Base-by-base conservation (phyloP, 1,140 invertebrate genomes). In the Drosophila lini region DNA sequence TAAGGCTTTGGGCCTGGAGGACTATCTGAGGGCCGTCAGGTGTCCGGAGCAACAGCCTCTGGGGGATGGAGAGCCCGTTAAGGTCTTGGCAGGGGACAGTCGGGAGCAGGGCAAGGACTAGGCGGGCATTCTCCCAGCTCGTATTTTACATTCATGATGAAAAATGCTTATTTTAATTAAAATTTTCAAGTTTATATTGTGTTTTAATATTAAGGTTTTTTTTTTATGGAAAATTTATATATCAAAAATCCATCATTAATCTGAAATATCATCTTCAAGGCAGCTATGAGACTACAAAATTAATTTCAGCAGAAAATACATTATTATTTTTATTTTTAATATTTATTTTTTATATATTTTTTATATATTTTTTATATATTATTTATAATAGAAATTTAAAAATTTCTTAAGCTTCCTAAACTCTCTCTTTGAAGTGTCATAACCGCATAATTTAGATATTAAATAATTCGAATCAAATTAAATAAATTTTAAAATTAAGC, bases 1-100 rank as follows among this genome's bases (percentile, higher is more conserved):
- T 7, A 80, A 78, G 0, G 41, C 56, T 0, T 36, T 80, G 4
- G 31, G 22, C 19, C 32, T 80, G 34, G 78, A 80, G n/a, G 65
- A 44, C 6, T 81, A 81, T 13, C 25, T 65, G 19, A 52, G 28
- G 3, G 57, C 34, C 5, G 61, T 81, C n/a, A 36, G 19, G 7
- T 32, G 36, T 15, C 38, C 22, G 1, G 25, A 59, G 25, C 5
- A 16, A n/a, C 25, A 25, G 42, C 16, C 45, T 1, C 15, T 28
- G 2, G 76, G 57, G 0, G 56, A 76, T 34, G 47, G 44, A 0
- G 40, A 60, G 13, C 34, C 22, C 7, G 19, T 7, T 7, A 13
- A 22, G 22, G 1, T 22, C 22, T 22, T 1, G 1, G 22, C 22
- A 2, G 2, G 36, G 16, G 32, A 11, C 1, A 16, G 11, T 3